Evolutionary conservation across 2,888 invertebrate genomes (phyloP), one percentile per base, ranked within the genome.

Genomic region (Sarcophaga caerulescens): DNA sequence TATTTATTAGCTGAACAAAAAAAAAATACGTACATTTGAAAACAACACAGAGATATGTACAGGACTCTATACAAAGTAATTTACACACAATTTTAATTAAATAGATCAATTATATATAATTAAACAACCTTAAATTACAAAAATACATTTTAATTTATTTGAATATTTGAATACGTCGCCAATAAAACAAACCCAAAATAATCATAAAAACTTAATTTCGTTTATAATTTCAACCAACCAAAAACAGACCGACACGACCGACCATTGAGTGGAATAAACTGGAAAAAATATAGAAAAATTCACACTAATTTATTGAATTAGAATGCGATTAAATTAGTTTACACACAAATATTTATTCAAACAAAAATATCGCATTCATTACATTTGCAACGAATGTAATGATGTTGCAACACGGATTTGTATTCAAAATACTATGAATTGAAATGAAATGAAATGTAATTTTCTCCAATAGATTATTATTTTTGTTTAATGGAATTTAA

Each of bases 41-140:
- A 10, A 47, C 47, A 47, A 11, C 14, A 47, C 1, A 47, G 14
- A 47, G 2, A 47, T 14, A 47, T 4, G 25, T 25, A 25, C 35
- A 35, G 0, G 35, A 35, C 6, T 35, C 0, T 35, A 35, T 35
- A 0, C 14, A 47, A 4, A 47, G 47, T 47, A 14, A 47, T 47
- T 14, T 4, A 12, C 14, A 47, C 52, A 17, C 63, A 63, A 19
- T 65, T 68, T 68, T 77, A 77, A 77, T 77, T 77, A 68, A 81
- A 81, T 81, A 77, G 77, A 85, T 78, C 78, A 81, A 85, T 81
- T 85, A 74, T 74, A 23, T 85, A 52, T 81, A 85, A 81, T 85
- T 81, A 85, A 35, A 52, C 69, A 77, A 65, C 25, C 25, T 52
- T 62, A 21, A 25, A 59, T 11, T 47, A 14, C 47, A 47, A 11